Evolutionary conservation across 37 sponge, comb jelly and placozoan genomes (phyloP).

Genomic region (Haliclona indistincta): DNA sequence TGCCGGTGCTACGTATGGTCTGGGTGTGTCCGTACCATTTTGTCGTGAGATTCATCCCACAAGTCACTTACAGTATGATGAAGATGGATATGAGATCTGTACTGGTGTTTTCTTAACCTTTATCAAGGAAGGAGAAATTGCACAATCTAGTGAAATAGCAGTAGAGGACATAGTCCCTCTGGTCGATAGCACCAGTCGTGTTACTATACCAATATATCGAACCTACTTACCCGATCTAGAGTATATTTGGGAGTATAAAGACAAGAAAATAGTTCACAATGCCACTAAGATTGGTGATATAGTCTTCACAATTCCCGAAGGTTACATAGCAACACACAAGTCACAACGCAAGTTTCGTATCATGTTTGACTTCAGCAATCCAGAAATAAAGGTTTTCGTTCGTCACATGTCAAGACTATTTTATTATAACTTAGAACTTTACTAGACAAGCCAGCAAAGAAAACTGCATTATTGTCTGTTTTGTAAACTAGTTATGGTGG

Average conservation of each 20-base stretch:
- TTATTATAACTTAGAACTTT: too few species aligned
- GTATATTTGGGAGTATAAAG: neutral
- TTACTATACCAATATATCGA: neutral
- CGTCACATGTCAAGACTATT: too few species aligned
- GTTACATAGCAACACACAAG: conserved; percentile 11
- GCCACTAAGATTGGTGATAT: conserved; percentile 14
- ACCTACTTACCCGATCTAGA: neutral
- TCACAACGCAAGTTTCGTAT: neutral
- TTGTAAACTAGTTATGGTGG: too few species aligned
- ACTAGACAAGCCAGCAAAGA: too few species aligned
- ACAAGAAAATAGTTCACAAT: neutral
- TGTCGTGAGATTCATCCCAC: conserved; percentile 8
- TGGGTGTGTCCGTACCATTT: conserved; percentile 19
- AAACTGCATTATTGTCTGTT: too few species aligned
- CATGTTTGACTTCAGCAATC: conserved; percentile 26
- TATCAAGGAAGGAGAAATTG: conserved; percentile 17
- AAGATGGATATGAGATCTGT: conserved; percentile 9
- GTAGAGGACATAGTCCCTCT: neutral
- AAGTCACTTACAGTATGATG: neutral
- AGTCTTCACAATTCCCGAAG: conserved; percentile 5
- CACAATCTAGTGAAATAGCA: conserved; percentile 15
- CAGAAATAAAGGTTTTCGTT: conserved; percentile 26
- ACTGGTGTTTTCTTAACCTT: conserved; percentile 24
- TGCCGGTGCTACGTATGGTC: conserved; percentile 39
- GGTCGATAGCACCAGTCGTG: neutral